These are phyloP conservation scores for Proisotoma minuta DNA, from an alignment of 2,888 invertebrate species.

Conservation along the genomic window DNA sequence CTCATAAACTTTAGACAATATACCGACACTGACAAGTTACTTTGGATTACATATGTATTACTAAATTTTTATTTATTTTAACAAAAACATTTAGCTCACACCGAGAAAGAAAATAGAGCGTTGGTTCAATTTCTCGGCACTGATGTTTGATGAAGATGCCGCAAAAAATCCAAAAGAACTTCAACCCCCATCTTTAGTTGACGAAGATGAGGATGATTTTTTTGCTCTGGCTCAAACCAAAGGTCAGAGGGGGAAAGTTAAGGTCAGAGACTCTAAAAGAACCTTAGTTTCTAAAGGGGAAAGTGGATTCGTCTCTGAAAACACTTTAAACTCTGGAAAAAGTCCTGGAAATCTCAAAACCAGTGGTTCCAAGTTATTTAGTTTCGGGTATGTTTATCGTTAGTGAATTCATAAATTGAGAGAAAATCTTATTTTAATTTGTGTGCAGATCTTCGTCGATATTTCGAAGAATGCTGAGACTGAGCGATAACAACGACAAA, in stretches of 20 bases:
- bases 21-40: too few relatives aligned
- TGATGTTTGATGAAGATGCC: constrained; percentile 52
- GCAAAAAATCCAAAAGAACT: too few relatives aligned
- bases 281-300: constrained; percentile 29
- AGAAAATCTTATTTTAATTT: neutral
- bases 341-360: too few relatives aligned
- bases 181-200: too few relatives aligned
- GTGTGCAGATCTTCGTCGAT: neutral
- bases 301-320: constrained; percentile 37
- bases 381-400: neutral
- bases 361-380: neutral
- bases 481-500: neutral
- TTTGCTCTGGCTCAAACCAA: constrained; percentile 16
- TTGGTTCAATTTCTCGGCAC: constrained; percentile 62
- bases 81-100: constrained; percentile 60
- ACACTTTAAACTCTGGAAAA: neutral
- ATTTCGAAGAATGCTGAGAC: neutral
- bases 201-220: constrained; percentile 10
- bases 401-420: neutral
- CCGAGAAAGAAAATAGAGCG: constrained; percentile 73
- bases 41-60: constrained; percentile 1
- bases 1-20: too few relatives aligned
- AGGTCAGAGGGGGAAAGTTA: constrained; percentile 17
- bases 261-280: constrained; percentile 18
- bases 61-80: neutral